These are phyloP conservation scores for Poeciliopsis paucimaculata DNA, from an alignment of 2,797 vertebrate genomes.

Conservation along the genomic window DNA sequence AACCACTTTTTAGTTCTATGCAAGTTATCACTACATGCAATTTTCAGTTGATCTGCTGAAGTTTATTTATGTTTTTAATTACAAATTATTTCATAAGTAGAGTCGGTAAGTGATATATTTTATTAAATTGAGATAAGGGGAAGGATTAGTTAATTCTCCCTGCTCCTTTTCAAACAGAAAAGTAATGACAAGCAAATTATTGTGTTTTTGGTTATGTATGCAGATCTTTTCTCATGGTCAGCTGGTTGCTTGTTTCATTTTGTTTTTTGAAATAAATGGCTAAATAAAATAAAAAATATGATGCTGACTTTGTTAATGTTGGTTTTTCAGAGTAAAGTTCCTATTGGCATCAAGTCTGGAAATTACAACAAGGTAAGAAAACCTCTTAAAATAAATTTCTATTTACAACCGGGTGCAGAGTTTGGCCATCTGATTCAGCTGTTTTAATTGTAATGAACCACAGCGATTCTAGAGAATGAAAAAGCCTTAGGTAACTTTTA, in stretches of 20 bases:
- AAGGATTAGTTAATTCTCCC: too few species aligned
- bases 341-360: constrained; percentile 94
- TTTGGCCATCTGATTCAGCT: not conserved
- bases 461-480: not conserved
- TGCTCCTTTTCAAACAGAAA: too few species aligned
- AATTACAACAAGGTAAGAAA: constrained; percentile 92
- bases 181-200: too few species aligned
- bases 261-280: too few species aligned
- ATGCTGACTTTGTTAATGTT: constrained; percentile 1
- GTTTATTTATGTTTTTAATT: not conserved
- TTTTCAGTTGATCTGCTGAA: not conserved
- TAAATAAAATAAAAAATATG: too few species aligned
- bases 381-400: not conserved
- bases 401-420: not conserved
- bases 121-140: too few species aligned
- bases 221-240: too few species aligned
- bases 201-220: too few species aligned
- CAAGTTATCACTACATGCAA: not conserved
- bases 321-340: constrained; percentile 88
- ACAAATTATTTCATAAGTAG: too few species aligned
- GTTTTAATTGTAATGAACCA: not conserved
- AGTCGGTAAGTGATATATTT: too few species aligned
- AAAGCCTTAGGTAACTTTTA: not conserved
- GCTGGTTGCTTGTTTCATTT: too few species aligned
- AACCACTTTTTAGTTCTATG: not conserved